These are phyloP conservation scores for Genyomyrus donnyi DNA, from an alignment of 2,113 vertebrate genomes.

Conservation along the genomic window DNA sequence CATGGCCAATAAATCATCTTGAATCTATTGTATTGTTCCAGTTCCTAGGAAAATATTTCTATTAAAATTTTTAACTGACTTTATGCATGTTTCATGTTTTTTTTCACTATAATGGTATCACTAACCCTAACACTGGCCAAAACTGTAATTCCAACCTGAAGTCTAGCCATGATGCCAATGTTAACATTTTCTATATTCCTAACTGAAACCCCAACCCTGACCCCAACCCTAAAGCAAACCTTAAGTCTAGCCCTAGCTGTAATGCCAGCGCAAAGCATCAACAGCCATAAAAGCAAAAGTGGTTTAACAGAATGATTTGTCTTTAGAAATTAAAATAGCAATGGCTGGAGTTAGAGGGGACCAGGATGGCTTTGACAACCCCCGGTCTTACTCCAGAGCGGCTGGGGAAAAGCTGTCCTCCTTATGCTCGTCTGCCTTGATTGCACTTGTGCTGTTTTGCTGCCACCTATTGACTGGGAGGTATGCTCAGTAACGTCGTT, in stretches of 20 bases:
- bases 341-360: not conserved
- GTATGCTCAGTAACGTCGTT: not conserved
- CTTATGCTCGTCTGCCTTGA: not conserved
- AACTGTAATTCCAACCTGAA: not conserved
- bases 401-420: not conserved
- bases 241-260: not conserved
- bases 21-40: not conserved
- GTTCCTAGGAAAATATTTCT: not conserved
- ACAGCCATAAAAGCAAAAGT: constrained; percentile 12
- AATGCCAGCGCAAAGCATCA: not conserved
- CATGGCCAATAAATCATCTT: not conserved
- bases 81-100: not conserved
- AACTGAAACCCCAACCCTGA: not conserved
- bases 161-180: not conserved
- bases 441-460: constrained; percentile 26
- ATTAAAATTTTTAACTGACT: not conserved
- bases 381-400: constrained; percentile 9
- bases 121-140: not conserved
- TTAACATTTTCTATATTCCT: not conserved
- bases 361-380: not conserved
- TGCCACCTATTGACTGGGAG: constrained; percentile 48
- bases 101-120: not conserved
- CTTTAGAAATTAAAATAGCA: constrained; percentile 31
- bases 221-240: not conserved
- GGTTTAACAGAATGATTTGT: constrained; percentile 33